Base-by-base conservation (phyloP, 1,140 invertebrate species). In the Caenorhabditis remanei region DNA sequence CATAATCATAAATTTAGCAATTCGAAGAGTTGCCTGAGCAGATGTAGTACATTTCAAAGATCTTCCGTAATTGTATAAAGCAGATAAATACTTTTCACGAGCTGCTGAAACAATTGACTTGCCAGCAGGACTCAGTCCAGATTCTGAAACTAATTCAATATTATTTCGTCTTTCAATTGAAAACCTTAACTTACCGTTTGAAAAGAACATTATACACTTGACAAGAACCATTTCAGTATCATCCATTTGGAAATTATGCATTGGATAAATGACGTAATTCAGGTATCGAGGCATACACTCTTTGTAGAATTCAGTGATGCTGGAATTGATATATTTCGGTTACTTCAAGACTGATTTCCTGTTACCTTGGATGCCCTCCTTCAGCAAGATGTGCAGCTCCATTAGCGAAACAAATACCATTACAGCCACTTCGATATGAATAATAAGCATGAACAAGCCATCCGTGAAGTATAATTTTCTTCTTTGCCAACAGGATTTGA, bases 391-490 rank as follows among this genome's bases (percentile, higher is more conserved):
- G 87, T 19, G 55, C 86, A 19, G 83, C 71, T 46, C 87, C 87
- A 75, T 88, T 88, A 2, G 87, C 75, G 53, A 84, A 88, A 58
- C 87, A 88, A 24, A 88, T 63, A 16, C 87, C 87, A 43, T 67
- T 46, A 16, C 55, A 55, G 0, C 50, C 61, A 53, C 61, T 71
- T 55, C 61, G 75, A 19, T 86, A 75, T 48, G 83, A 85, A 84
- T 88, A 88, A 32, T 88, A 88, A 19, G 87, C 65, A 55, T 88
- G 83, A 48, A 48, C 43, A 5, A 88, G 84, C 87, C 87, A 88
- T 63, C 65, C 67, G 71, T 88, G 84, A 24, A 88, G 67, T 13
- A 85, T 63, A 16, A 85, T 85, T n/a, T 83, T 58, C 41, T 83
- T 87, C 41, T 65, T 71, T 0, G 79, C 43, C 16, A 88, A 48